Evolutionary conservation across 2,888 invertebrate species (phyloP).

Genomic region (Lepidocyrtinus sp.): DNA sequence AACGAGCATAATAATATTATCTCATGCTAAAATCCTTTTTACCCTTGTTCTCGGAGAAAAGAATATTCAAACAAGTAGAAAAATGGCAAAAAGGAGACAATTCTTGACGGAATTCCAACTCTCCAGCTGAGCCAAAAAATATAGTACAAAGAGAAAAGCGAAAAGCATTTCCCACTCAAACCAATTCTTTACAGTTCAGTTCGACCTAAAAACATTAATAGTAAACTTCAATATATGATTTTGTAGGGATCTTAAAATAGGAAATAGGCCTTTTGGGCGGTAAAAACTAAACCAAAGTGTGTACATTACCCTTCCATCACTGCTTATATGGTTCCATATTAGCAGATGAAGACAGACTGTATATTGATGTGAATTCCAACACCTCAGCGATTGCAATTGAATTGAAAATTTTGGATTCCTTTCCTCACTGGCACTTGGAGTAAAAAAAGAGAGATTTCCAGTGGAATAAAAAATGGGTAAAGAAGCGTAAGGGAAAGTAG

Average conservation of each 20-base stretch:
- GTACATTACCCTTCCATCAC: background rate
- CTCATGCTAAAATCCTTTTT: slow-evolving; percentile 1
- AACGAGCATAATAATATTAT: slow-evolving; percentile 7
- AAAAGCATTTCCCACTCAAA: slow-evolving; percentile 16
- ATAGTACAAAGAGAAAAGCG: slow-evolving; percentile 11
- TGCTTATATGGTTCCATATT: background rate
- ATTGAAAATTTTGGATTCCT: slow-evolving; percentile 45
- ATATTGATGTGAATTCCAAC: slow-evolving; percentile 64
- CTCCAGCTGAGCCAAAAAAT: slow-evolving; percentile 55
- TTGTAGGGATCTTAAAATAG: background rate
- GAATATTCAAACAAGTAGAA: slow-evolving; percentile 40
- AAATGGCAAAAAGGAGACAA: slow-evolving; percentile 25
- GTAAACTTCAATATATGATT: slow-evolving; percentile 1
- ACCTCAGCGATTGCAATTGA: slow-evolving; percentile 57
- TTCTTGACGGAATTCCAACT: slow-evolving; percentile 57
- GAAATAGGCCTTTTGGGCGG: background rate
- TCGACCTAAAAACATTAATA: slow-evolving; percentile 13
- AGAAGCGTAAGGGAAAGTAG: background rate
- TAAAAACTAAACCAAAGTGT: background rate
- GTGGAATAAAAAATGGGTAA: slow-evolving; percentile 35
- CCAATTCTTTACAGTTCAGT: slow-evolving; percentile 11
- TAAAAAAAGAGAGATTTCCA: slow-evolving; percentile 37
- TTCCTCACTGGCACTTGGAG: slow-evolving; percentile 9
- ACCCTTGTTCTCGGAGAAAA: background rate
- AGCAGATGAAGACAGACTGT: slow-evolving; percentile 7